Conservation (phyloP, 2,113 vertebrate species). For the Pampusana beccarii region DNA sequence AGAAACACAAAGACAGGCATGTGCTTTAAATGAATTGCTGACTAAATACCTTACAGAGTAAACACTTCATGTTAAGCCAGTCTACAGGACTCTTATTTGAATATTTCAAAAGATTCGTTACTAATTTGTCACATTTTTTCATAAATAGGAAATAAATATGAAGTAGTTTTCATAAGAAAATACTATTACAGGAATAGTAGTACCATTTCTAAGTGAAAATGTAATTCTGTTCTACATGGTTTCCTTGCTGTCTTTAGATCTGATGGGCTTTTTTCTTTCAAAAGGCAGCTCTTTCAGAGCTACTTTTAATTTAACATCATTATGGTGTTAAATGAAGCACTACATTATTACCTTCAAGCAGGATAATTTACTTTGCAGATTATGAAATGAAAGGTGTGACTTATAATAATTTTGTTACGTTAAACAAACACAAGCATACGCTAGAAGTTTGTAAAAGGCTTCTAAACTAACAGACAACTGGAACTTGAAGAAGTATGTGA, state of each 20-base stretch:
- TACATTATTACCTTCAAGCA: conserved; percentile 29
- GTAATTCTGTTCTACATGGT: not conserved
- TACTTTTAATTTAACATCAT: conserved; percentile 48
- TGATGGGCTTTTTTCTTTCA: not conserved
- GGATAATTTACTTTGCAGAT: conserved; percentile 41
- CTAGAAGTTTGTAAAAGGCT: not conserved
- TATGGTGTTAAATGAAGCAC: conserved; percentile 46
- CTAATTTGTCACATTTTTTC: not conserved
- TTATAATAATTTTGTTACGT: conserved; percentile 35
- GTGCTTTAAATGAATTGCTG: not conserved
- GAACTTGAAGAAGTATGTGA: not conserved
- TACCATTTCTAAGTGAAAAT: not conserved
- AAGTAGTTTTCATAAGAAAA: not conserved
- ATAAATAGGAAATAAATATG: not conserved
- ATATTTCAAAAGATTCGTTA: not conserved
- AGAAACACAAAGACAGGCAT: not conserved
- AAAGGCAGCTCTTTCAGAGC: not conserved
- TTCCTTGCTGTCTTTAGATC: not conserved
- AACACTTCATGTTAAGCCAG: not conserved
- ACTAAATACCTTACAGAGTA: not conserved
- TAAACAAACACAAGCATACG: conserved; percentile 25
- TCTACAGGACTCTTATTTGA: not conserved
- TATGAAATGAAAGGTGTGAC: conserved; percentile 53
- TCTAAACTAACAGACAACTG: not conserved
- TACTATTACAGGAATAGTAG: not conserved